Conservation (phyloP, 1,140 invertebrate species). For the Augochlora pura region DNA sequence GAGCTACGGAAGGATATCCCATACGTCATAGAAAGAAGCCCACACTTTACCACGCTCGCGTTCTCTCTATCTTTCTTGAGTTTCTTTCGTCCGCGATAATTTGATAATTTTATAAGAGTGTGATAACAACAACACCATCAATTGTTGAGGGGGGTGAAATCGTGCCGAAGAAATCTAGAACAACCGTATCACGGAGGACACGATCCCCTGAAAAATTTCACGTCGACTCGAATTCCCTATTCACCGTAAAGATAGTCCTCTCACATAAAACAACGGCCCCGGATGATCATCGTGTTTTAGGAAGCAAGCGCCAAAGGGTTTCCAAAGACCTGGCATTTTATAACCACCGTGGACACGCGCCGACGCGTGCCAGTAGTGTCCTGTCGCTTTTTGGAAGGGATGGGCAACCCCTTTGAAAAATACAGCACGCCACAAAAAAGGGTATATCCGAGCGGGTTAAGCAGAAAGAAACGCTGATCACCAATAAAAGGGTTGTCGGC, state of each 20-base stretch:
- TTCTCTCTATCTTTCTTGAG: background rate
- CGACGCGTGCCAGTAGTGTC: slow-evolving; percentile 67
- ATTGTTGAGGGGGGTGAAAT: no score
- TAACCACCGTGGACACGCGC: slow-evolving; percentile 56
- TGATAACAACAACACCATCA: no score
- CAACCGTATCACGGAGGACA: background rate
- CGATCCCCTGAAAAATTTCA: background rate
- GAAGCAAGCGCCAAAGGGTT: background rate
- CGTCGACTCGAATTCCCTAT: background rate
- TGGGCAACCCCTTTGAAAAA: slow-evolving; percentile 71
- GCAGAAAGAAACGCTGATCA: slow-evolving; percentile 74
- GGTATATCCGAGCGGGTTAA: slow-evolving; percentile 73
- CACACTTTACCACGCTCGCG: slow-evolving; percentile 42
- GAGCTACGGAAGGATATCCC: slow-evolving; percentile 67
- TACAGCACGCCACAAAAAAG: slow-evolving; percentile 69
- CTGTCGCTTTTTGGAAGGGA: slow-evolving; percentile 43
- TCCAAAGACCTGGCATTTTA: background rate
- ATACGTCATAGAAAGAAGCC: slow-evolving; percentile 60
- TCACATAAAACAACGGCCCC: background rate
- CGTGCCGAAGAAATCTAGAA: background rate
- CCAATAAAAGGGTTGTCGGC: slow-evolving; percentile 76
- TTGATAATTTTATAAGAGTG: no score
- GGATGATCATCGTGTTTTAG: background rate
- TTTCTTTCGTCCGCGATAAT: no score
- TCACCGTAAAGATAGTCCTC: background rate